Evolutionary conservation across 2,797 vertebrate species (phyloP), one percentile per base, ranked within the genome.

Genomic region (Scleropages formosus): DNA sequence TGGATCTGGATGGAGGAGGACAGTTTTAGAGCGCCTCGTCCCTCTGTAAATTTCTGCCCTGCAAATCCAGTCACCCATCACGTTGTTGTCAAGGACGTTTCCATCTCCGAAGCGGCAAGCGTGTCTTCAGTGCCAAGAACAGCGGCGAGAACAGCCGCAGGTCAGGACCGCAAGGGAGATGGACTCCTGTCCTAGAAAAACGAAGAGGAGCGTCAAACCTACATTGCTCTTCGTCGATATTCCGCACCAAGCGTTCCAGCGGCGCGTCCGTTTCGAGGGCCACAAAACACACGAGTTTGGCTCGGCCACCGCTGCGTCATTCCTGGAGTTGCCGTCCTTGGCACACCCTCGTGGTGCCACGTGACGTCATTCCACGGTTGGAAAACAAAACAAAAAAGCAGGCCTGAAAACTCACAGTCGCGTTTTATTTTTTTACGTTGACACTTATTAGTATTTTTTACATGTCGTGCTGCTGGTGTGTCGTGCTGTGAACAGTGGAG

Each of bases 291-390:
- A 51, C 31, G 58, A 9, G n/a, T 10, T 58, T 26, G 51, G 68
- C 20, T 4, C 26, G 58, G 26, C 47, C 46, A 24, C n/a, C n/a
- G 12, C 61, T 8, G 26, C 44, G 18, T 39, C 73, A 58, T 44
- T 70, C 68, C 68, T 4, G 49, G 47, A 39, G 26, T 49, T 15
- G 24, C 22, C 49, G 16, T 20, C 53, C 11, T 18, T 53, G 56
- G 7, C 9, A 9, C 53, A 56, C 11, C n/a, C 53, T 56, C 12
- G 12, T 18, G 53, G 11, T 10, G 18, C 9, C 11, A 56, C 53
- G 65, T 69, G 66, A 58, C 66, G 62, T 69, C 56, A 69, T 75
- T 75, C 66, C 74, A 51, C 70, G 56, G 66, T 69, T 70, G 56
- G 49, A 27, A 24, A 39, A 39, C 31, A 39, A 46, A 8, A 56